Percentiles rank a stretch among this genome's conserved stretches.
These are phyloP conservation scores for Oreochromis niloticus DNA, from an alignment of 2,113 vertebrate species.

Conservation along the genomic window DNA sequence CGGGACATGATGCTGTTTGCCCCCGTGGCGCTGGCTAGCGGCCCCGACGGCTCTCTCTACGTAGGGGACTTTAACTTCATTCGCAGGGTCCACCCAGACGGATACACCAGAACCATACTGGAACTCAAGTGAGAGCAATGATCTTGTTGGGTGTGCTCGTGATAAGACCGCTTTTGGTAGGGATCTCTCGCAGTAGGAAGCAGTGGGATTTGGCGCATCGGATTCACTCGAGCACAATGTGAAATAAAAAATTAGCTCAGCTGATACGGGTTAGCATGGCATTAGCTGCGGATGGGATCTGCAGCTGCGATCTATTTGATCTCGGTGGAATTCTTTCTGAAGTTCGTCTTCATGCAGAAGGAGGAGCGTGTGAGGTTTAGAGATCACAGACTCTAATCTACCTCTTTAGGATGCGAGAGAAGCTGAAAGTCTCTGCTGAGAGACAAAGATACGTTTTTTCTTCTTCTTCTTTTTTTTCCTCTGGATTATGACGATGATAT, in stretches of 20 bases:
- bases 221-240: constrained; percentile 17
- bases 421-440: constrained; percentile 28
- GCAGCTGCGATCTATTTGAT: constrained; percentile 40
- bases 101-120: constrained; percentile 85
- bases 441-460: constrained; percentile 40
- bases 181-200: constrained; percentile 3
- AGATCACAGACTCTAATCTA: constrained; percentile 55
- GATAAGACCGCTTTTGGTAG: background rate
- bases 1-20: constrained; percentile 92
- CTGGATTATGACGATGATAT: constrained; percentile 61
- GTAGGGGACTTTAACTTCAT: constrained; percentile 97
- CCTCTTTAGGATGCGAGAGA: constrained; percentile 52
- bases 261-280: constrained; percentile 23
- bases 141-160: background rate
- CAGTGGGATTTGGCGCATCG: background rate
- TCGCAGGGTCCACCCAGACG: constrained; percentile 86
- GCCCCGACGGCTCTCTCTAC: constrained; percentile 90
- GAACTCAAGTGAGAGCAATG: constrained; percentile 84
- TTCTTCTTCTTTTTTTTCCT: background rate
- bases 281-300: constrained; percentile 21
- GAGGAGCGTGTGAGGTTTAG: constrained; percentile 24
- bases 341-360: constrained; percentile 29
- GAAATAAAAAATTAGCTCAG: constrained; percentile 5
- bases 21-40: constrained; percentile 88
- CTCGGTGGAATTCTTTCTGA: constrained; percentile 16